Conservation (phyloP, 1,140 invertebrate genomes). For the Drosophila insularis region DNA sequence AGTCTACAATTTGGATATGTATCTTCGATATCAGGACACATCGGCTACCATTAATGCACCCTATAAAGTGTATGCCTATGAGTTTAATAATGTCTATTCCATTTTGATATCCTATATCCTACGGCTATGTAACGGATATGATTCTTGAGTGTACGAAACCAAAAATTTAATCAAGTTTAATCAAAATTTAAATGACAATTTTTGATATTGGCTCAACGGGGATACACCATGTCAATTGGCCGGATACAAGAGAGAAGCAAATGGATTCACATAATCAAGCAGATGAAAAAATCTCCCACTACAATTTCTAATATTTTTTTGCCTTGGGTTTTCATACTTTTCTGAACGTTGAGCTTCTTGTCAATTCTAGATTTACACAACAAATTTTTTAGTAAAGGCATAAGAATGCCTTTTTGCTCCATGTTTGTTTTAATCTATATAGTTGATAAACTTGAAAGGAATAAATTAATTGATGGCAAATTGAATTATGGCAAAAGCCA, state of each 20-base stretch:
- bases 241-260: not conserved
- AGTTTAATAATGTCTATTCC: not conserved
- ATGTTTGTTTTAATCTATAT: conserved; percentile 56
- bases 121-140: too few relatives aligned
- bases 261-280: not conserved
- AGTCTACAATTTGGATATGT: not conserved
- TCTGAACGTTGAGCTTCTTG: not conserved
- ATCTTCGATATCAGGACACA: conserved; percentile 12
- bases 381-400: conserved; percentile 9
- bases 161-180: not conserved
- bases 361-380: not conserved
- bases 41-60: not conserved
- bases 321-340: not conserved
- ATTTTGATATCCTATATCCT: not conserved
- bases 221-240: not conserved
- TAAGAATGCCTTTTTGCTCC: conserved; percentile 57
- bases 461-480: too few relatives aligned
- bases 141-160: not conserved
- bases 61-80: conserved; percentile 12
- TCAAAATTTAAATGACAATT: too few relatives aligned
- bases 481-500: not conserved
- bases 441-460: conserved; percentile 17
- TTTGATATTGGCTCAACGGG: not conserved
- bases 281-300: not conserved
- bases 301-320: not conserved